These are phyloP conservation scores for Leptinotarsa defecta DNA, from an alignment of 1,140 invertebrate species.

Conservation along the genomic window DNA sequence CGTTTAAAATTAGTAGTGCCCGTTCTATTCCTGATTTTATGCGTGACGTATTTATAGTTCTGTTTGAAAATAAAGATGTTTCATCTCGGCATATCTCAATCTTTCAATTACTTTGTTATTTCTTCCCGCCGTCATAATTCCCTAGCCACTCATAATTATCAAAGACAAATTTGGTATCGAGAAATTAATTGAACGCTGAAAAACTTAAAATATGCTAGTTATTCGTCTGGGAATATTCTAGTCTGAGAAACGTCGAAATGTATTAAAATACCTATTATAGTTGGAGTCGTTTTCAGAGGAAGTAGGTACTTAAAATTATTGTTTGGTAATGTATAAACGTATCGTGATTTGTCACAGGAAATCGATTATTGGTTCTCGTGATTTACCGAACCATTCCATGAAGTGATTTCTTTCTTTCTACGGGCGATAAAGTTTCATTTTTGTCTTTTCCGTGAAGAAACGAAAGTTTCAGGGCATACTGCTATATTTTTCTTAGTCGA, in stretches of 20 bases:
- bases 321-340: too few species aligned
- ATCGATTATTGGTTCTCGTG: too few species aligned
- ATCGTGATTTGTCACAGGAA: too few species aligned
- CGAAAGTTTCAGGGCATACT: too few species aligned
- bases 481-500: too few species aligned
- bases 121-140: neutral
- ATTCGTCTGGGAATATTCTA: neutral
- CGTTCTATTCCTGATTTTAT: conserved; percentile 3
- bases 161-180: neutral
- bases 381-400: too few species aligned
- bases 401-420: too few species aligned
- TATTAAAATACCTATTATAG: neutral
- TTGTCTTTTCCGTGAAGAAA: too few species aligned
- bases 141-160: neutral
- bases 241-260: neutral
- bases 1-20: conserved; percentile 3
- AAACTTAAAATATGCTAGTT: neutral
- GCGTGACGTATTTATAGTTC: conserved; percentile 5
- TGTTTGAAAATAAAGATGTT: conserved; percentile 1
- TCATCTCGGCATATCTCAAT: conserved; percentile 1
- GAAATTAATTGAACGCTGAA: neutral
- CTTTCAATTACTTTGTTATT: conserved; percentile 4
- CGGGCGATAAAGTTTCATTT: too few species aligned
- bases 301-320: neutral
- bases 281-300: neutral